These are phyloP conservation scores for Felis chaus DNA, from an alignment of 2,113 vertebrate genomes.

Conservation along the genomic window DNA sequence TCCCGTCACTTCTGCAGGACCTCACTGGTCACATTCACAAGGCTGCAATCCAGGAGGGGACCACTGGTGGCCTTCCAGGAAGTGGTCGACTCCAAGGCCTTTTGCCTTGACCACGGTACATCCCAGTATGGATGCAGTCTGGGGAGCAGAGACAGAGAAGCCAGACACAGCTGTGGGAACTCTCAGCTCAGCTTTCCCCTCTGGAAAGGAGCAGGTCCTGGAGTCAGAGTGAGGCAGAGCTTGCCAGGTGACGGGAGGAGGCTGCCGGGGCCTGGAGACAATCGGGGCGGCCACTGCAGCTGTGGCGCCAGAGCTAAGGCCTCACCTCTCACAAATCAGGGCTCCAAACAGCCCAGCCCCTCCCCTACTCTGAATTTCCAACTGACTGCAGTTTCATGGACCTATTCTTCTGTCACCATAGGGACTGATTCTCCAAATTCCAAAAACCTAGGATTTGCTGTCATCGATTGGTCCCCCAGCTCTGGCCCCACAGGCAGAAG, in stretches of 20 bases:
- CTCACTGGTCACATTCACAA: too few species aligned
- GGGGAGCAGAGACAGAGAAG: neutral
- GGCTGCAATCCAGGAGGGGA: neutral
- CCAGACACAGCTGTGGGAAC: neutral
- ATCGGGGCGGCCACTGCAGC: too few species aligned
- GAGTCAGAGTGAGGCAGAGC: neutral
- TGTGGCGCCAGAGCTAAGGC: rapidly evolving
- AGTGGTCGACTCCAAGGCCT: neutral
- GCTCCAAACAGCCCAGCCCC: neutral
- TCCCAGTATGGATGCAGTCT: neutral
- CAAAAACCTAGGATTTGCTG: constrained; percentile 84
- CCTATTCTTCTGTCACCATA: constrained; percentile 86
- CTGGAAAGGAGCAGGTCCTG: neutral
- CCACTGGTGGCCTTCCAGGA: neutral
- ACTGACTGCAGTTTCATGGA: constrained; percentile 96
- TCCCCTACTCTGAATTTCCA: constrained; percentile 85
- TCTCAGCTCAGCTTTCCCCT: neutral
- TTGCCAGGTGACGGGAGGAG: rapidly evolving
- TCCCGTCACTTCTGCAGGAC: neutral
- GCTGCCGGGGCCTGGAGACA: neutral
- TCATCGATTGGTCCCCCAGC: constrained; percentile 79
- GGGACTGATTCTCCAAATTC: constrained; percentile 93
- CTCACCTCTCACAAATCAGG: constrained; percentile 20
- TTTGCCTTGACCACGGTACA: neutral
- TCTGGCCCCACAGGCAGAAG: neutral